Evolutionary conservation across 2,797 vertebrate species (phyloP).

Genomic region (Syngnathus acus): DNA sequence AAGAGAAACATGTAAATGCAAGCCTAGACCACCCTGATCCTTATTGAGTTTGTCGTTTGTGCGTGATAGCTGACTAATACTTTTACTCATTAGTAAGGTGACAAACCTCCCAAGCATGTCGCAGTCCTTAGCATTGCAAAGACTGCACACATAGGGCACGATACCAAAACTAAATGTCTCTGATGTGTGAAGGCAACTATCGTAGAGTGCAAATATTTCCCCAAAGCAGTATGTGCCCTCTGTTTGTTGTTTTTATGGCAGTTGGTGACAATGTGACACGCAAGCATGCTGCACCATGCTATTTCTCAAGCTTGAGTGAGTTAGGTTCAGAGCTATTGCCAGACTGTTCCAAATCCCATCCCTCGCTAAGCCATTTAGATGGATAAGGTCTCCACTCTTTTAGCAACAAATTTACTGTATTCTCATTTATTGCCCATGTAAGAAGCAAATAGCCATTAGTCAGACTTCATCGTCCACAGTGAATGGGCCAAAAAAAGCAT

Average conservation of each 20-base stretch:
- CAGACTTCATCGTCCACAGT: constrained; percentile 33
- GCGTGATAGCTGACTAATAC: constrained; percentile 61
- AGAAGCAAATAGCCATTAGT: constrained; percentile 55
- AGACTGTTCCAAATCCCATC: constrained; percentile 44
- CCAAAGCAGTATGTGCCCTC: constrained; percentile 58
- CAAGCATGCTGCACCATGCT: constrained; percentile 56
- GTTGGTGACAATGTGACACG: constrained; percentile 60
- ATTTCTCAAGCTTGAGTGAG: constrained; percentile 54
- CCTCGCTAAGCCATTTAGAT: constrained; percentile 40
- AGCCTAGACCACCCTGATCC: constrained; percentile 27
- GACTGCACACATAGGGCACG: constrained; percentile 39
- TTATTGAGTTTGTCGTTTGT: constrained; percentile 59
- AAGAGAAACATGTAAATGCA: neutral
- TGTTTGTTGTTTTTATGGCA: constrained; percentile 63
- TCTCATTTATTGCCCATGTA: constrained; percentile 40
- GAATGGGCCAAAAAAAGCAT: constrained; percentile 23
- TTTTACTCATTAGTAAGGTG: constrained; percentile 42
- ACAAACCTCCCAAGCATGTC: constrained; percentile 41
- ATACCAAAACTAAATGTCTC: constrained; percentile 52
- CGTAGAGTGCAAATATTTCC: constrained; percentile 62
- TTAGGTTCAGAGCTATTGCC: constrained; percentile 45
- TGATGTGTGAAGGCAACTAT: constrained; percentile 61
- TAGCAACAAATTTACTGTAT: constrained; percentile 30
- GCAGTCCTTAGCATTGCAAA: constrained; percentile 43
- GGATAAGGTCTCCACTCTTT: constrained; percentile 28